These are phyloP conservation scores for Montipora efflorescens DNA, from an alignment of 64 coral and sea anemone species.

Conservation along the genomic window DNA sequence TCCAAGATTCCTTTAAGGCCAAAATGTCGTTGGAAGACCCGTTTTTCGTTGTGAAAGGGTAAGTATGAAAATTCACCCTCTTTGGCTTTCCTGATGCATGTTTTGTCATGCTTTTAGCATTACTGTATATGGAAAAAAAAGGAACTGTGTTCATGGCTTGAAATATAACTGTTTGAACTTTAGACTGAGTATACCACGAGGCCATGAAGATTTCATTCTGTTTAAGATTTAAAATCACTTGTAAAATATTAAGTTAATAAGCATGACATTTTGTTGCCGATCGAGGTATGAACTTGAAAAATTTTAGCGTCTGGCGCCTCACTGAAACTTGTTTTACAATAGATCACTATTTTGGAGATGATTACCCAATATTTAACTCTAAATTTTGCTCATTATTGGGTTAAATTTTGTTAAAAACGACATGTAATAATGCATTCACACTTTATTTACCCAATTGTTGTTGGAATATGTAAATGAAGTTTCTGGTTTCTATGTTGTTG, in stretches of 20 bases:
- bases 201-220: background rate
- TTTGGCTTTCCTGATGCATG: background rate
- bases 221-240: background rate
- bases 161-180: background rate
- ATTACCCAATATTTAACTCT: background rate
- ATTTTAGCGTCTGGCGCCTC: background rate
- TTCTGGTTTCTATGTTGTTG: background rate
- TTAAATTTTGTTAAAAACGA: background rate
- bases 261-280: background rate
- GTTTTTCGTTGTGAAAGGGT: slow-evolving; percentile 86
- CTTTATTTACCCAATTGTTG: background rate
- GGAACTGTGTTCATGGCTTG: background rate
- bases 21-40: slow-evolving; percentile 86
- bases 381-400: background rate
- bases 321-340: background rate
- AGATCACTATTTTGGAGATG: background rate
- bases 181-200: background rate
- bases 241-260: background rate
- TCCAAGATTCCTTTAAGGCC: background rate
- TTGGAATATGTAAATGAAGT: slow-evolving; percentile 25
- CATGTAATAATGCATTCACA: background rate
- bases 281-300: background rate
- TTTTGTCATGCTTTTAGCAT: background rate
- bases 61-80: slow-evolving; percentile 44
- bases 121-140: background rate